Conservation (phyloP, 2,797 vertebrate genomes). For the Hybognathus amarus region DNA sequence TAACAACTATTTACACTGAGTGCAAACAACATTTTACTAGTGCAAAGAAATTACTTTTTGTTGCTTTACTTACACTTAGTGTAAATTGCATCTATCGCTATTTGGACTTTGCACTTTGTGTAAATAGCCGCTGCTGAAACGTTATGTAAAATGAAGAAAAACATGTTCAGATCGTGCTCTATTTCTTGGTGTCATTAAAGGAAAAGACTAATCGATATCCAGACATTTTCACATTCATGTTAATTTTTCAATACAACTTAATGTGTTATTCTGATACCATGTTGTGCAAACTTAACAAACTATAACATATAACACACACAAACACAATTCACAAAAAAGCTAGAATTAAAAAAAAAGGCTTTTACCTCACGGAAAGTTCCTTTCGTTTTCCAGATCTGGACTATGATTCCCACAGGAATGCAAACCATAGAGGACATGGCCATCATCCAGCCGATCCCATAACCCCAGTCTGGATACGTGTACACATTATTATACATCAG, state of each 20-base stretch:
- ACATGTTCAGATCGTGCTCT: too few relatives aligned
- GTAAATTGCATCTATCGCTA: too few relatives aligned
- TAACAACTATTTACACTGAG: too few relatives aligned
- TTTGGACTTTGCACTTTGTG: too few relatives aligned
- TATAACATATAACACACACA: background rate
- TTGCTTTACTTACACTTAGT: too few relatives aligned
- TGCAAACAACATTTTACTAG: too few relatives aligned
- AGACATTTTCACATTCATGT: background rate
- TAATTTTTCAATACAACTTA: background rate
- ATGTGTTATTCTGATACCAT: background rate
- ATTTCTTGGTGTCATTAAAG: background rate
- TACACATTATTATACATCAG: constrained; percentile 98
- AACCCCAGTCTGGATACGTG: constrained; percentile 95
- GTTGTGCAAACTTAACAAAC: too few relatives aligned
- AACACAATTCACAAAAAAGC: background rate
- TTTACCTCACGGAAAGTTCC: constrained; percentile 91
- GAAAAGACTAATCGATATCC: background rate
- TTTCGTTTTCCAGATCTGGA: constrained; percentile 90
- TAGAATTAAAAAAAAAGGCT: background rate
- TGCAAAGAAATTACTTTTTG: too few relatives aligned
- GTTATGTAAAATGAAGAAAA: background rate
- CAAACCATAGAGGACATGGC: constrained; percentile 97
- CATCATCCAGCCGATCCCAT: constrained; percentile 97
- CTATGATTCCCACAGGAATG: constrained; percentile 88
- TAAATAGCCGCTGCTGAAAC: background rate